Evolutionary conservation across 2,888 invertebrate species (phyloP).

Genomic region (Leucoma salicis): DNA sequence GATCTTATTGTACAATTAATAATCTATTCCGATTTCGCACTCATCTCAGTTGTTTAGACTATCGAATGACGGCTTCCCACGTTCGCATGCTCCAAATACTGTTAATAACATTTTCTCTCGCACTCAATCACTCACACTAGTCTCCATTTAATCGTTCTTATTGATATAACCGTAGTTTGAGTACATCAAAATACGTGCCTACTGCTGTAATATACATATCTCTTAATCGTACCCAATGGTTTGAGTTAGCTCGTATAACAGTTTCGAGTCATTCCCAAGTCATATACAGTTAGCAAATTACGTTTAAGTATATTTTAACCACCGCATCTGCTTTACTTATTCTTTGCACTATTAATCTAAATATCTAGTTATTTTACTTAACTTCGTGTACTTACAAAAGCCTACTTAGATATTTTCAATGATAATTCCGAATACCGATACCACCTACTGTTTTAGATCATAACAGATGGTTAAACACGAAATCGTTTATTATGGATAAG

Average conservation of each 20-base stretch:
- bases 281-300: constrained; percentile 52
- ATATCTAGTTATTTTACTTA: neutral
- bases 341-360: too few relatives aligned
- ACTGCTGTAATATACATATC: constrained; percentile 31
- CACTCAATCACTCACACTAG: constrained; percentile 17
- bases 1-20: constrained; percentile 49
- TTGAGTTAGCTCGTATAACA: constrained; percentile 40
- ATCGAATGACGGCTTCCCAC: constrained; percentile 63
- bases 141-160: constrained; percentile 38
- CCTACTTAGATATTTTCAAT: neutral
- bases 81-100: constrained; percentile 69
- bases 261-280: constrained; percentile 38
- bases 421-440: neutral
- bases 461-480: constrained; percentile 9
- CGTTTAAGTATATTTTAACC: constrained; percentile 51
- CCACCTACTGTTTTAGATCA: neutral
- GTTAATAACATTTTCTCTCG: constrained; percentile 37
- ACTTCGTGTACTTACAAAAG: neutral
- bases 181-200: constrained; percentile 28
- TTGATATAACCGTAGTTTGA: constrained; percentile 33
- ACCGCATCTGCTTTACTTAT: neutral
- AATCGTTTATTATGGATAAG: constrained; percentile 17
- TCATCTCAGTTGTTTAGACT: constrained; percentile 50
- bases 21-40: constrained; percentile 52
- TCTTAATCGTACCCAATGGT: constrained; percentile 42